Evolutionary conservation across 2,113 vertebrate genomes (phyloP).

Genomic region (Sclerurus mexicanus): DNA sequence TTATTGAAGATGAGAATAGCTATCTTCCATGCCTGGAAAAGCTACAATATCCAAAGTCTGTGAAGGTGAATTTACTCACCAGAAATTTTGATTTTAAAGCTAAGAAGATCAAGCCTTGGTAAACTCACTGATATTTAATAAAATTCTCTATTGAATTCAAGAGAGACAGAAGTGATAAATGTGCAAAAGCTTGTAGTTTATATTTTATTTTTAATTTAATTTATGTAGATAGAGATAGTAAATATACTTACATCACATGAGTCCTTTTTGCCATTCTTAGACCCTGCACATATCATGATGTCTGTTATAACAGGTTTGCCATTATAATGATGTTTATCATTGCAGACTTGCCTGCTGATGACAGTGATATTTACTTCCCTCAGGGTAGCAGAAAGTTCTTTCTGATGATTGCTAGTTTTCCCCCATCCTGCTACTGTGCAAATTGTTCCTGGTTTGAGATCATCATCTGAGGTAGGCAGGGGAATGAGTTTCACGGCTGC

Average conservation of each 20-base stretch:
- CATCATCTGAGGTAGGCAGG: slow-evolving; percentile 21
- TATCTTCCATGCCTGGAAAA: neutral
- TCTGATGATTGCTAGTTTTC: fast-evolving
- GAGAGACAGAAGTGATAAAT: neutral
- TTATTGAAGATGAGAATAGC: neutral
- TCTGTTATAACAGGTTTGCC: slow-evolving; percentile 25
- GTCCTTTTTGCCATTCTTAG: slow-evolving; percentile 20
- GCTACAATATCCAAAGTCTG: neutral
- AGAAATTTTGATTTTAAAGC: neutral
- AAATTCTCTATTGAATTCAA: neutral
- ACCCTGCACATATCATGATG: slow-evolving; percentile 75
- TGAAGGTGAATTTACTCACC: neutral
- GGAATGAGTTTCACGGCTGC: slow-evolving; percentile 22
- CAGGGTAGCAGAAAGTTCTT: fast-evolving
- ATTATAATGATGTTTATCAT: slow-evolving; percentile 32
- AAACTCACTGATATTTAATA: neutral
- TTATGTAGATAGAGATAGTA: neutral
- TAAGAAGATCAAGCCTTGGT: neutral
- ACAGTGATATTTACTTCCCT: slow-evolving; percentile 73
- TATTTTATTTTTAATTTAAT: neutral
- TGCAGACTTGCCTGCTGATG: slow-evolving; percentile 66
- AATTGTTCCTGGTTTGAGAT: slow-evolving; percentile 34
- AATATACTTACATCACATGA: slow-evolving; percentile 64
- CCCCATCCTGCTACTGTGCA: slow-evolving; percentile 77
- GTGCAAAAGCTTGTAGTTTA: neutral